Conservation (phyloP, 2,113 vertebrate genomes). For the Neolamprologus ventralis region DNA sequence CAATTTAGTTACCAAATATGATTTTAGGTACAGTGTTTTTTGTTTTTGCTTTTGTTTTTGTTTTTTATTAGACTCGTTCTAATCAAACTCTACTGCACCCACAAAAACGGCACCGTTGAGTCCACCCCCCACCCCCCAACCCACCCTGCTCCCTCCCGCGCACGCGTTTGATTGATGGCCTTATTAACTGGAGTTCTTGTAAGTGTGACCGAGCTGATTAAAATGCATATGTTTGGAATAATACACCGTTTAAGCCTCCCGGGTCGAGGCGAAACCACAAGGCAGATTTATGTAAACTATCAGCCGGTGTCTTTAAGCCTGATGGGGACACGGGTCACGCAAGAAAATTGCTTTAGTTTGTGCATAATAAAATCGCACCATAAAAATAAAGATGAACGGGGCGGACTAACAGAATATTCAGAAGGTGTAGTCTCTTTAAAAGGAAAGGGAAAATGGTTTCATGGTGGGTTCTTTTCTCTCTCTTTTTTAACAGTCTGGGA, state of each 20-base stretch:
- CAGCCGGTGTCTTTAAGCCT: slow-evolving; percentile 50
- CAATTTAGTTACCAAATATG: background rate
- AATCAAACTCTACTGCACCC: slow-evolving; percentile 11
- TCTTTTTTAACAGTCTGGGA: background rate
- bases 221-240: slow-evolving; percentile 99
- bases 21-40: background rate
- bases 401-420: background rate
- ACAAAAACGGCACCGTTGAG: background rate
- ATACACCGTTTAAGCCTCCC: slow-evolving; percentile 91
- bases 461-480: background rate
- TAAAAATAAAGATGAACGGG: slow-evolving; percentile 39
- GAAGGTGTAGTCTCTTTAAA: background rate
- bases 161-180: slow-evolving; percentile 89
- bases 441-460: background rate
- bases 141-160: background rate
- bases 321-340: slow-evolving; percentile 29
- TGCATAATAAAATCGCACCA: slow-evolving; percentile 32
- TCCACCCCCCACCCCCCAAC: background rate
- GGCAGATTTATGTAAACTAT: slow-evolving; percentile 72
- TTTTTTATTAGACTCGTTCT: background rate
- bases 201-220: slow-evolving; percentile 99
- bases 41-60: background rate
- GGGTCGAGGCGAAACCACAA: slow-evolving; percentile 45
- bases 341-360: slow-evolving; percentile 18
- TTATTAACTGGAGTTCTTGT: slow-evolving; percentile 99